A percentile compares a stretch with the other conserved stretches of the same genome.
These are phyloP conservation scores for Nannoperca obscura DNA, from an alignment of 2,797 vertebrate species.

Conservation along the genomic window DNA sequence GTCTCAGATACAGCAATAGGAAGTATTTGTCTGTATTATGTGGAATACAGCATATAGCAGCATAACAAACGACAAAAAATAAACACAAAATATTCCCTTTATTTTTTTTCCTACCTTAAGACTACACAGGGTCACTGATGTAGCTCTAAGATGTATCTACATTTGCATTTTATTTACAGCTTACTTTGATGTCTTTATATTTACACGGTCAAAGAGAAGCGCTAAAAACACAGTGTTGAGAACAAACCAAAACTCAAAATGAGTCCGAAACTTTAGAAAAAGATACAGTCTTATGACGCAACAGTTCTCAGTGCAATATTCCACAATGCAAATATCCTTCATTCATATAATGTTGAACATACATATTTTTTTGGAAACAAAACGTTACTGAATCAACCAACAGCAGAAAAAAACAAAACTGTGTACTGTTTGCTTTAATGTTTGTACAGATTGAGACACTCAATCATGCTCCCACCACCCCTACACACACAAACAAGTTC, in stretches of 20 bases:
- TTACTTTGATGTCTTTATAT: slow-evolving; percentile 88
- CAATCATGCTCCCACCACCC: slow-evolving; percentile 62
- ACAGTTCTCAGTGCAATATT: slow-evolving; percentile 90
- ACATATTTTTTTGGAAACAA: slow-evolving; percentile 64
- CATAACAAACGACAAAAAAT: slow-evolving; percentile 72
- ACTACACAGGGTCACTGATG: slow-evolving; percentile 96
- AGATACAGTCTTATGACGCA: slow-evolving; percentile 89
- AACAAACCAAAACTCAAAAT: slow-evolving; percentile 90
- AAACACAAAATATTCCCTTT: slow-evolving; percentile 92
- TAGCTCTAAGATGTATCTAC: slow-evolving; percentile 98
- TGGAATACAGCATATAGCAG: not conserved
- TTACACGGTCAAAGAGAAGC: slow-evolving; percentile 95
- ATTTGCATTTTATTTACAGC: slow-evolving; percentile 98
- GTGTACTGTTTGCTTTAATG: slow-evolving; percentile 68
- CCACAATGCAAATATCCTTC: slow-evolving; percentile 89
- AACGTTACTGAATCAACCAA: slow-evolving; percentile 81
- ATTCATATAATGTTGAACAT: slow-evolving; percentile 82
- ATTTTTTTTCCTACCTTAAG: slow-evolving; percentile 91
- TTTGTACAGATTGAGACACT: slow-evolving; percentile 81
- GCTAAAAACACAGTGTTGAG: slow-evolving; percentile 95
- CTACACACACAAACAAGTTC: slow-evolving; percentile 65
- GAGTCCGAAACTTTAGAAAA: slow-evolving; percentile 90
- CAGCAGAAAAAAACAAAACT: slow-evolving; percentile 70
- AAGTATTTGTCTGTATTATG: not conserved
- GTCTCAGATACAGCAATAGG: not conserved